phyloP scores from a whole-genome alignment of 2,888 invertebrate species.

The Ischnura elegans region DNA sequence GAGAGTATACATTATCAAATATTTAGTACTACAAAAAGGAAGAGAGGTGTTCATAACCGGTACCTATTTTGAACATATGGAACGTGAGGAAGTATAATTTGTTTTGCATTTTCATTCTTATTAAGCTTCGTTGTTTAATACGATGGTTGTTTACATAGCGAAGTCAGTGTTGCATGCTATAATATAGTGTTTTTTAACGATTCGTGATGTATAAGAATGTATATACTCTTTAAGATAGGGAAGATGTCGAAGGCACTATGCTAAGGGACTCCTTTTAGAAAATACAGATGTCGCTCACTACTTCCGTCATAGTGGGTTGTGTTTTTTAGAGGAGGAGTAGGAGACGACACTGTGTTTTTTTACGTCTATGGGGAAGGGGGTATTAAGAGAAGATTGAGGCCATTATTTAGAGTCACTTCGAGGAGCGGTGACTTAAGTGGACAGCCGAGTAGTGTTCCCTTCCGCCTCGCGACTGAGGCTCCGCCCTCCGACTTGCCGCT shows the following conservation, averaged over 20 bases:
- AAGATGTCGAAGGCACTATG: not conserved
- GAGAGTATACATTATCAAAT: too few relatives aligned
- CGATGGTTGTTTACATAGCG: too few relatives aligned
- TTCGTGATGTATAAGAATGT: too few relatives aligned
- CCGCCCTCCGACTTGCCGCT: not conserved
- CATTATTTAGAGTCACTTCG: not conserved
- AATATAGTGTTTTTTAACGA: too few relatives aligned
- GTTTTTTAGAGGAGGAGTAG: not conserved
- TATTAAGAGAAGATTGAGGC: not conserved
- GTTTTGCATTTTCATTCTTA: too few relatives aligned
- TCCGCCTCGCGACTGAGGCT: not conserved
- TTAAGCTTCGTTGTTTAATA: too few relatives aligned
- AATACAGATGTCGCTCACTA: not conserved
- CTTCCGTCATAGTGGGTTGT: not conserved
- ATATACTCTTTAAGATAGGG: too few relatives aligned
- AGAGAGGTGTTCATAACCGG: too few relatives aligned
- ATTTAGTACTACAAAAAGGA: too few relatives aligned
- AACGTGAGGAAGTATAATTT: too few relatives aligned
- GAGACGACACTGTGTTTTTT: not conserved
- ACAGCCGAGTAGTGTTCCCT: not conserved
- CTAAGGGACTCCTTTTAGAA: not conserved
- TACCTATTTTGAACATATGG: too few relatives aligned
- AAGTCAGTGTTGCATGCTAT: too few relatives aligned
- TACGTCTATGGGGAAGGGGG: not conserved
- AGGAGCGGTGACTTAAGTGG: slow-evolving; percentile 1